A percentile compares a stretch with the other conserved stretches of the same genome.
Evolutionary conservation across 2,113 vertebrate genomes (phyloP).

Genomic region (Phocoena phocoena): DNA sequence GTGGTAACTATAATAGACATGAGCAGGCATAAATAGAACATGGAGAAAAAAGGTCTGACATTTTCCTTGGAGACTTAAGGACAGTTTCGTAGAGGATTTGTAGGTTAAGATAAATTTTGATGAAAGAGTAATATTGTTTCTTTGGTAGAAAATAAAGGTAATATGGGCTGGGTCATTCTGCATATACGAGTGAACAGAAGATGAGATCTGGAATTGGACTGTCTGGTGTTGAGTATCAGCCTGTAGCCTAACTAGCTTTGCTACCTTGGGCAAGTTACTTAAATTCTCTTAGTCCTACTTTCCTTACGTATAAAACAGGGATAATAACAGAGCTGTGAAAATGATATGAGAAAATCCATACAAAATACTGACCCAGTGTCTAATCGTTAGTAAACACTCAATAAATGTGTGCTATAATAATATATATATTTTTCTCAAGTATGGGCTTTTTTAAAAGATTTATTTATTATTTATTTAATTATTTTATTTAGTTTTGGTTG

Average conservation of each 20-base stretch:
- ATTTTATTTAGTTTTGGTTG: no score
- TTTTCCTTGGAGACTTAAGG: background rate
- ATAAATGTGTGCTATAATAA: background rate
- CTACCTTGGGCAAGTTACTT: background rate
- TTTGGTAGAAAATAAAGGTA: background rate
- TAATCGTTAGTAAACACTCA: background rate
- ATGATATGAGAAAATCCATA: background rate
- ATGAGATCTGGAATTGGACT: background rate
- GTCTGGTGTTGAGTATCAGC: background rate
- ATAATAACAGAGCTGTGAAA: background rate
- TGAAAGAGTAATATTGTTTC: background rate
- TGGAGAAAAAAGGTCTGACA: background rate
- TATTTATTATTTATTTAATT: no score
- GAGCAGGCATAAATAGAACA: background rate
- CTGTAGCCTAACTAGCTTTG: background rate
- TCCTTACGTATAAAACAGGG: background rate
- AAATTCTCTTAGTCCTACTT: background rate
- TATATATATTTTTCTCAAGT: background rate
- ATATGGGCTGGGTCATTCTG: background rate
- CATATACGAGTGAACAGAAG: background rate
- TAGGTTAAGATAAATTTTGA: background rate
- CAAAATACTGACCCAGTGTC: background rate
- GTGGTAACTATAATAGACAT: background rate
- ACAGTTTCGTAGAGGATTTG: background rate
- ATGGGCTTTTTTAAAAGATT: background rate